Percentiles rank a stretch among this genome's conserved stretches.
phyloP scores from a whole-genome alignment of 2,888 invertebrate genomes.

The Volucella inanis region DNA sequence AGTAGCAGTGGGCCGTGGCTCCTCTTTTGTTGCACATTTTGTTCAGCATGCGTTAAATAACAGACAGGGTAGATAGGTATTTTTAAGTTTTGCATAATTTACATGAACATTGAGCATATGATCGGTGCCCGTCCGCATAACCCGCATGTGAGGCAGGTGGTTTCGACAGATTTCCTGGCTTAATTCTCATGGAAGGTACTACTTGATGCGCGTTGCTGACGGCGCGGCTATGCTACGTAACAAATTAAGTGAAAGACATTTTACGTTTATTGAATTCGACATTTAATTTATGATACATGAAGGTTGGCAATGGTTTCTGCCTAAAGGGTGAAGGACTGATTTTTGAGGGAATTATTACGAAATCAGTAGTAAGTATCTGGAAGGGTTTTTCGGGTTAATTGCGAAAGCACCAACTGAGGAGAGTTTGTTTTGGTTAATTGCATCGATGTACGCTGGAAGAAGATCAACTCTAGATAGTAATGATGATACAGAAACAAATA shows the following conservation, averaged over 20 bases:
- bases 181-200: constrained; percentile 35
- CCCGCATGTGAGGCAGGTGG: constrained; percentile 61
- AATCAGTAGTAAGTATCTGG: too few species aligned
- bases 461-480: too few species aligned
- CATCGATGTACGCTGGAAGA: too few species aligned
- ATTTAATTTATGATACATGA: constrained; percentile 62
- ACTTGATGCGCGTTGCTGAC: neutral
- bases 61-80: constrained; percentile 64
- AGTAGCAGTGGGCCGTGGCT: neutral
- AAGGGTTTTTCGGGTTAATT: too few species aligned
- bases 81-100: constrained; percentile 74
- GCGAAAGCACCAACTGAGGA: too few species aligned
- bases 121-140: constrained; percentile 45
- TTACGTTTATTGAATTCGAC: constrained; percentile 71
- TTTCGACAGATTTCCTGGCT: constrained; percentile 53
- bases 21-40: constrained; percentile 38
- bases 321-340: too few species aligned
- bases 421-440: too few species aligned
- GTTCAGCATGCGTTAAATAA: constrained; percentile 62
- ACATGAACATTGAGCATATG: constrained; percentile 70
- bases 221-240: constrained; percentile 13
- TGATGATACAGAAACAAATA: too few species aligned
- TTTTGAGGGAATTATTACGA: too few species aligned
- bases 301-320: too few species aligned
- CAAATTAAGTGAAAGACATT: constrained; percentile 72